Evolutionary conservation across 1,140 invertebrate species (phyloP), one percentile per base, ranked within the genome.

Genomic region (Drosophila novamexicana): DNA sequence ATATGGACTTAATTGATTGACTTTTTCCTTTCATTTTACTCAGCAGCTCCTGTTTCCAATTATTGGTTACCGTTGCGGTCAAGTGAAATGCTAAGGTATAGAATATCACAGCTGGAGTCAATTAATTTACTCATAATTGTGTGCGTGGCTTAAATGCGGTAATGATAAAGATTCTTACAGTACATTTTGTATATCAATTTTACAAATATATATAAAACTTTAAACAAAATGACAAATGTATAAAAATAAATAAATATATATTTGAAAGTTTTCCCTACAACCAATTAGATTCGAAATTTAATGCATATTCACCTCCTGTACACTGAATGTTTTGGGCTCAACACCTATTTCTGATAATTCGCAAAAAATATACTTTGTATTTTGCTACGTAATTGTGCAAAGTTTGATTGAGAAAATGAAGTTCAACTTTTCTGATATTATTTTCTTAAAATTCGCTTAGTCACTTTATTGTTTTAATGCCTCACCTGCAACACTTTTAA

Each of bases 1-100:
- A 49, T 22, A 34, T 40, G 53, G 54, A 42, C 57, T 47, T 47
- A 34, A 59, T 59, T 59, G 57, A 16, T 47, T 47, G 40, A 18
- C 14, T 7, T 12, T 34, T 59, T 34, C 6, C 2, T 2, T 34
- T 29, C 1, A 36, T 59, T 45, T 34, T 59, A 45, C 22, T 6
- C 7, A 58, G 22, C 40, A 32, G 14, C 56, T 58, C 40, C 40
- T 10, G 9, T 58, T 34, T 44, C 54, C n/a, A 44, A 32, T 44
- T 4, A 45, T 18, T 7, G 10, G 37, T 9, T 39, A 7, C 36
- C 4, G 8, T 14, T 14, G 22, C 22, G 22, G 22, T 29, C 22
- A 5, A 29, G 45, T 7, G 6, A 12, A 49, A 49, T 45, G 8
- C 2, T 40, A 9, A 12, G 39, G 12, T 40, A 12, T 40, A 4